phyloP scores from a whole-genome alignment of 2,113 vertebrate species.

The Phaethon lepturus region DNA sequence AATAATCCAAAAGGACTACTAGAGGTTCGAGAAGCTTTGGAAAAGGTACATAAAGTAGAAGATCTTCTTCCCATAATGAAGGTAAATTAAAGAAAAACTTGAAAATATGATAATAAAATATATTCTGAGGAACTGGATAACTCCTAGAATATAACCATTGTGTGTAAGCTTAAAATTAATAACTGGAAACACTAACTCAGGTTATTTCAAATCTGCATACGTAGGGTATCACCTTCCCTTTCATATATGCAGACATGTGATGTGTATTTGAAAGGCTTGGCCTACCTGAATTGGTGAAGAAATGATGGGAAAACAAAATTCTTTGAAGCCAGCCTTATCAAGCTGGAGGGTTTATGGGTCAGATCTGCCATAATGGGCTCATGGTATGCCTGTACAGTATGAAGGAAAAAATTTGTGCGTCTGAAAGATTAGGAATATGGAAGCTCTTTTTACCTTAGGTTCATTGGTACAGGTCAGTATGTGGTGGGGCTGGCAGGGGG shows the following conservation, averaged over 20 bases:
- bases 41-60: slow-evolving; percentile 94
- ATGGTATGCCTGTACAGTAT: neutral
- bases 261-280: neutral
- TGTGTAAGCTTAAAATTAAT: neutral
- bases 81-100: slow-evolving; percentile 76
- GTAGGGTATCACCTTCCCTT: neutral
- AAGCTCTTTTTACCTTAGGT: neutral
- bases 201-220: neutral
- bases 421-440: neutral
- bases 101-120: neutral
- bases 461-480: neutral
- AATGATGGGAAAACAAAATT: neutral
- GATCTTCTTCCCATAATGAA: slow-evolving; percentile 99
- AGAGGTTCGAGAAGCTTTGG: slow-evolving; percentile 93
- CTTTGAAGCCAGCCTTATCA: neutral
- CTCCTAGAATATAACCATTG: neutral
- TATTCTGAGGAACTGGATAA: neutral
- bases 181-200: neutral
- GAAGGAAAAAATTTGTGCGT: neutral
- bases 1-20: slow-evolving; percentile 91
- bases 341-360: fast-evolving
- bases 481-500: neutral
- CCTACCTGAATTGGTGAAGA: neutral
- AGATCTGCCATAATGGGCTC: neutral
- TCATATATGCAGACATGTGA: neutral